A percentile compares a stretch with the other conserved stretches of the same genome.
Evolutionary conservation across 2,888 invertebrate species (phyloP).

Genomic region (Teleiodes luculella): DNA sequence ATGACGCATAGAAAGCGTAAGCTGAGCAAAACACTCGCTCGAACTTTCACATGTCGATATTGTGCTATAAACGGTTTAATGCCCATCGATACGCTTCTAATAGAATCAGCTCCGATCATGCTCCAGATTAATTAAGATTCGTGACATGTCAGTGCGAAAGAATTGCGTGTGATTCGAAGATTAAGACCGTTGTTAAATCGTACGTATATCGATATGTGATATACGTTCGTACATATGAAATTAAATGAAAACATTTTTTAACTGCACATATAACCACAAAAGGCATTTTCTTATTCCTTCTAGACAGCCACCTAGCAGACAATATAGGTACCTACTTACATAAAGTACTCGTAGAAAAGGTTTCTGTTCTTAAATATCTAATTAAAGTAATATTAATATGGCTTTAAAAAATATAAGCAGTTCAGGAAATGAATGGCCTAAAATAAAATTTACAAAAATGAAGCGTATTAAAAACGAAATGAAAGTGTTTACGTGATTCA

Average conservation of each 20-base stretch:
- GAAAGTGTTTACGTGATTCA: slow-evolving; percentile 2
- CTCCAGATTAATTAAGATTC: slow-evolving; percentile 6
- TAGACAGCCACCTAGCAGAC: too few relatives aligned
- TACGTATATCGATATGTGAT: too few relatives aligned
- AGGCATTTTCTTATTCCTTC: too few relatives aligned
- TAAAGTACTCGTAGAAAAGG: too few relatives aligned
- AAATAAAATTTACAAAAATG: neutral
- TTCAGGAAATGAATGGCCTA: too few relatives aligned
- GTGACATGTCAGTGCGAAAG: neutral
- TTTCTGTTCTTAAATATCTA: too few relatives aligned
- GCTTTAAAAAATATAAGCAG: too few relatives aligned
- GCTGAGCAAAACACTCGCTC: slow-evolving; percentile 38
- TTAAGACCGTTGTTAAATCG: too few relatives aligned
- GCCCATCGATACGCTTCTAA: slow-evolving; percentile 13
- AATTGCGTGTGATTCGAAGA: neutral
- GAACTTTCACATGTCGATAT: slow-evolving; percentile 50
- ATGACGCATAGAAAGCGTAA: slow-evolving; percentile 46
- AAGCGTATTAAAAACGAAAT: neutral
- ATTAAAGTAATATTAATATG: too few relatives aligned
- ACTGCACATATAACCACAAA: neutral
- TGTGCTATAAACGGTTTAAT: slow-evolving; percentile 6
- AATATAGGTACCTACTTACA: too few relatives aligned
- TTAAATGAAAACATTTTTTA: neutral
- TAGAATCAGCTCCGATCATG: slow-evolving; percentile 4
- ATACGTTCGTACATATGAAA: too few relatives aligned